Evolutionary conservation across 2,888 invertebrate species (phyloP).

Genomic region (Melanotus villosus): DNA sequence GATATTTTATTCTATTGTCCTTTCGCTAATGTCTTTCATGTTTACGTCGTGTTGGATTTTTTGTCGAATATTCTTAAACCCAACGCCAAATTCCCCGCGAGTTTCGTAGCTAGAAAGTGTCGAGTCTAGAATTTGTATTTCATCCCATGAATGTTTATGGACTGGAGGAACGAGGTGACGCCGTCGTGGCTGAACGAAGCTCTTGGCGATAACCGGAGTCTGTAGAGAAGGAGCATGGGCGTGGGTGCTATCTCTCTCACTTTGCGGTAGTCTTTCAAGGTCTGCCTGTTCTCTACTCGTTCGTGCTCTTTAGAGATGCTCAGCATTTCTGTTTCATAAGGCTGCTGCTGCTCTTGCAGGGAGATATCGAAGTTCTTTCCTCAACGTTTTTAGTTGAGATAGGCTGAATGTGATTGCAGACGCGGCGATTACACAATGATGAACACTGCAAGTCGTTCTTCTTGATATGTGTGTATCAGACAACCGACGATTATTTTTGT

Average conservation of each 20-base stretch:
- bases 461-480: not conserved
- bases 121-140: not conserved
- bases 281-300: conserved; percentile 25
- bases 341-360: conserved; percentile 6
- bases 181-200: conserved; percentile 55
- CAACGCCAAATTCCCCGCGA: not conserved
- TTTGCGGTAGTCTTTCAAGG: conserved; percentile 42
- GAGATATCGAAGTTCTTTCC: conserved; percentile 21
- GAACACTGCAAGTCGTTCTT: not conserved
- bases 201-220: conserved; percentile 37
- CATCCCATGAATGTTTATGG: conserved; percentile 29
- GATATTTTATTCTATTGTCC: no score
- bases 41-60: not conserved
- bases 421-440: conserved; percentile 13
- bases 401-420: conserved; percentile 29
- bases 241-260: conserved; percentile 13
- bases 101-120: conserved; percentile 1
- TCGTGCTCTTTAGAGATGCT: conserved; percentile 20
- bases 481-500: not conserved
- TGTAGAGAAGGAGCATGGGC: conserved; percentile 11
- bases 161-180: conserved; percentile 59
- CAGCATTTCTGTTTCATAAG: conserved; percentile 32
- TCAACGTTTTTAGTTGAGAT: conserved; percentile 27
- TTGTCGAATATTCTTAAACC: not conserved
- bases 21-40: no score